A percentile compares a stretch with the other conserved stretches of the same genome.
Conservation (phyloP, 2,797 vertebrate species). For the Artibeus jamaicensis region DNA sequence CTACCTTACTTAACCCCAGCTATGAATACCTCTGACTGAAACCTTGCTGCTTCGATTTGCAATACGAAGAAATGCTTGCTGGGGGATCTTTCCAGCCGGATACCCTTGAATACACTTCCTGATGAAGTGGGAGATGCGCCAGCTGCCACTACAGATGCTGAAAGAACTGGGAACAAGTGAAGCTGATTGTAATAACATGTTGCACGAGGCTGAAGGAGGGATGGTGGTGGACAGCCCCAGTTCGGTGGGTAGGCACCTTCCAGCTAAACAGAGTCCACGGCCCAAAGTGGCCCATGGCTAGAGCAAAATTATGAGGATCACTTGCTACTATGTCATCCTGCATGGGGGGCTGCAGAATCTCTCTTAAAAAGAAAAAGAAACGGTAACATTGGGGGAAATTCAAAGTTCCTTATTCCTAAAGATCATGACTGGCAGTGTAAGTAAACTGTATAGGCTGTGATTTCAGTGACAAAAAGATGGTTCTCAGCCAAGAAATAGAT, state of each 20-base stretch:
- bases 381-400: conserved; percentile 18
- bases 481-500: conserved; percentile 33
- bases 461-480: conserved; percentile 36
- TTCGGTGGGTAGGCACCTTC: conserved; percentile 75
- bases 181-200: conserved; percentile 86
- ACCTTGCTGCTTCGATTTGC: conserved; percentile 70
- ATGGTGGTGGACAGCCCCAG: conserved; percentile 73
- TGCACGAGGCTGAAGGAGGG: conserved; percentile 67
- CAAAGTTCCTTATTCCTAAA: conserved; percentile 13
- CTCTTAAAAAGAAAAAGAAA: conserved; percentile 74
- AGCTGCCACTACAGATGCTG: conserved; percentile 86
- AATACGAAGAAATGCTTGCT: conserved; percentile 79
- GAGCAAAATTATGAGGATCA: conserved; percentile 50
- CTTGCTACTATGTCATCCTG: conserved; percentile 66
- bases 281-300: conserved; percentile 72
- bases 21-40: conserved; percentile 63
- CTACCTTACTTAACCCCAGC: conserved; percentile 75
- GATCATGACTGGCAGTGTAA: conserved; percentile 40
- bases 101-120: conserved; percentile 86
- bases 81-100: conserved; percentile 80
- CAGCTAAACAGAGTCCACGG: conserved; percentile 77
- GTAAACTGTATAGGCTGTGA: conserved; percentile 39
- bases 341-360: conserved; percentile 8
- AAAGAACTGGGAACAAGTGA: conserved; percentile 81
- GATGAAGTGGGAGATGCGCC: conserved; percentile 81